Conservation (phyloP, 1,140 invertebrate species). For the Ips typographus region DNA sequence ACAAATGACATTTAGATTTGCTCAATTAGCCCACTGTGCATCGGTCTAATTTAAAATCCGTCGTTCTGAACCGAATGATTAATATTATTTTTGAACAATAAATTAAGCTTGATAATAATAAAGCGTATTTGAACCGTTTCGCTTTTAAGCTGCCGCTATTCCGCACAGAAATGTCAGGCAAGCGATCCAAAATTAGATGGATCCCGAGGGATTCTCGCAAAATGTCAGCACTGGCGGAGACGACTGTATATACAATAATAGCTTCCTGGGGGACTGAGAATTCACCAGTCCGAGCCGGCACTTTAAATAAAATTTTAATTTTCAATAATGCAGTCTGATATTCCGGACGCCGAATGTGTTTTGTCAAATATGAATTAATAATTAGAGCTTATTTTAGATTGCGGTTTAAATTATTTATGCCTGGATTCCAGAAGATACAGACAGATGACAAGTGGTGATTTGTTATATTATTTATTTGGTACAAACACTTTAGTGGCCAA, state of each 20-base stretch:
- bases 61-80: no score
- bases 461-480: no score
- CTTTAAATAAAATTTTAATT: conserved; percentile 36
- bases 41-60: no score
- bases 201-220: conserved; percentile 25
- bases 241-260: conserved; percentile 35
- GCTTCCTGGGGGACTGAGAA: conserved; percentile 27
- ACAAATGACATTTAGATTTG: no score
- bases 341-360: background rate
- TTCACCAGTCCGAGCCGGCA: conserved; percentile 19
- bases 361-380: no score
- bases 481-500: no score
- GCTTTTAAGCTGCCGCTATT: background rate
- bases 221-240: conserved; percentile 30
- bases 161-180: conserved; percentile 26
- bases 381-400: no score
- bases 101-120: conserved; percentile 12
- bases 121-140: conserved; percentile 17
- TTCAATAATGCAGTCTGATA: conserved; percentile 27
- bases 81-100: background rate
- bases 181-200: conserved; percentile 31
- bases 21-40: no score
- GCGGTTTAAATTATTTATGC: no score
- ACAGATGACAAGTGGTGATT: no score
- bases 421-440: no score